These are phyloP conservation scores for Herpailurus yagouaroundi DNA, from an alignment of 2,113 vertebrate species.

Conservation along the genomic window DNA sequence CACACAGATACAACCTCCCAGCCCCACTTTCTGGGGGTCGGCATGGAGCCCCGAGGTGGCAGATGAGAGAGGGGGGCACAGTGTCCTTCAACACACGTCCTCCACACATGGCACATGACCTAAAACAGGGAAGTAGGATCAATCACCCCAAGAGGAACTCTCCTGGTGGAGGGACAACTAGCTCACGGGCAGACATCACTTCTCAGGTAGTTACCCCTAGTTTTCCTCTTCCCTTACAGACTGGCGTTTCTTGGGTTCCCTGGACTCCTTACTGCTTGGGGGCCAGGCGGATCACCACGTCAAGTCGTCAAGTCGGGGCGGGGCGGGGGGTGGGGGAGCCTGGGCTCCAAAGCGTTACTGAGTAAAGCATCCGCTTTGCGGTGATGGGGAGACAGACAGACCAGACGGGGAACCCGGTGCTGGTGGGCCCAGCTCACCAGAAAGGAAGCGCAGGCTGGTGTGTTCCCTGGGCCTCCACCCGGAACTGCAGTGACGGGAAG, in stretches of 20 bases:
- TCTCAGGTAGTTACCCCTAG: fast-evolving
- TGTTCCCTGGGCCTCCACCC: not conserved
- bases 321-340: fast-evolving
- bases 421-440: fast-evolving
- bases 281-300: fast-evolving
- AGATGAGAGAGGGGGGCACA: not conserved
- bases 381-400: not conserved
- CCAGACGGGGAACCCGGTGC: fast-evolving
- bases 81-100: fast-evolving
- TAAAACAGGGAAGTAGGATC: too few species aligned
- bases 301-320: too few species aligned
- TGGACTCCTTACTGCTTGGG: not conserved
- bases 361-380: not conserved
- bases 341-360: not conserved
- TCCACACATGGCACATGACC: fast-evolving
- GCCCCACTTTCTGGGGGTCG: fast-evolving
- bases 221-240: not conserved
- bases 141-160: not conserved
- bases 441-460: fast-evolving
- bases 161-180: fast-evolving
- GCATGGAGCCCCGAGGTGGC: not conserved
- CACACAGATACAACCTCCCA: not conserved
- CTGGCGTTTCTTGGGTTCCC: not conserved
- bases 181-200: not conserved
- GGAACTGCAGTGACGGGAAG: fast-evolving